Evolutionary conservation across 1,140 invertebrate genomes (phyloP), one percentile per base, ranked within the genome.

Genomic region (Trachymyrmex cornetzi): DNA sequence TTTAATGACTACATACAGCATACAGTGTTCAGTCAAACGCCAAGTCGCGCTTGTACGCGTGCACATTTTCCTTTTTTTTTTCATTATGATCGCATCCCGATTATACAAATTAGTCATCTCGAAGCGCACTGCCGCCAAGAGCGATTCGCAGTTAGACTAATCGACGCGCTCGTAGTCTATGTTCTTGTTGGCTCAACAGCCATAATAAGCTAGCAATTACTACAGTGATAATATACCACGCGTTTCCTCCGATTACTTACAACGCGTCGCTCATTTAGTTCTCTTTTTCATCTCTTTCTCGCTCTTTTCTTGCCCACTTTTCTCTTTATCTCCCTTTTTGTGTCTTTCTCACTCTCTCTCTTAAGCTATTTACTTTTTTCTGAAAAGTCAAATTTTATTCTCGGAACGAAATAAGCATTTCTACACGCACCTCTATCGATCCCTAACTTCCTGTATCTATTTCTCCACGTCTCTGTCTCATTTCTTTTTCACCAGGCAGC

Each of bases 151-250:
- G 66, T 81, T 69, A 71, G 66, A 30, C 64, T 81, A 81, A 81
- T 81, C 64, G 79, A 72, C 66, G 66, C 79, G 50, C 22, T 57
- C 50, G 53, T 57, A 81, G 66, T 57, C 50, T 11, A 44, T 44
- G 66, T 81, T 81, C 79, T 81, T 71, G 66, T 81, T 81, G 66
- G 64, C 66, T 72, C 79, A 71, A 72, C 79, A 57, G 50, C 66
- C 79, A 71, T 81, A 81, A 81, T 81, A 81, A 81, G 50, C 34
- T 53, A 50, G 24, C 12, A 50, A 81, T 81, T 71, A 81, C 79
- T 22, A 72, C 79, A 79, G 77, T 81, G 77, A 81, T 81, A 81
- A 71, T 81, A 81, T 57, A 81, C 77, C 77, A 71, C 66, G 66
- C 67, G 79, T 57, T 81, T 57, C 66, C 66, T 71, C 34, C 66